These are phyloP conservation scores for Sibirionetta formosa DNA, from an alignment of 2,797 vertebrate species.

Conservation along the genomic window DNA sequence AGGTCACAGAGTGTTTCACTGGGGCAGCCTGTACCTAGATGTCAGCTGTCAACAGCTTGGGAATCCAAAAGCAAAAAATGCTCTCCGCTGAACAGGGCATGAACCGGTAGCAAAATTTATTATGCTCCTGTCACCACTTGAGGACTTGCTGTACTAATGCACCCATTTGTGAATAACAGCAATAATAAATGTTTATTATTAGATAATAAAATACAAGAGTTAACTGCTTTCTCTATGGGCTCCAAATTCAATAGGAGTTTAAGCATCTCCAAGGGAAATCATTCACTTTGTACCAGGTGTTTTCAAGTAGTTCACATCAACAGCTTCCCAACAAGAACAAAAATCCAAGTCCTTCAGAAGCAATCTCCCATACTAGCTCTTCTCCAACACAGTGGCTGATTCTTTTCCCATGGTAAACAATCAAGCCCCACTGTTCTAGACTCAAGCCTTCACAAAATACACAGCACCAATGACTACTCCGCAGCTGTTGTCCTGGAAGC, in stretches of 20 bases:
- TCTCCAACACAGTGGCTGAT: background rate
- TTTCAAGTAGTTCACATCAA: background rate
- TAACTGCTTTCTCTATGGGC: background rate
- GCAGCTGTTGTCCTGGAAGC: background rate
- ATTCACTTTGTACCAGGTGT: fast-evolving
- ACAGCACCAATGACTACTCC: background rate
- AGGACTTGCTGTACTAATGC: background rate
- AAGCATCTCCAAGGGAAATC: background rate
- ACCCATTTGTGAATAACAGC: fast-evolving
- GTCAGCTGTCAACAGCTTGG: background rate
- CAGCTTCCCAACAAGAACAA: background rate
- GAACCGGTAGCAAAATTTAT: background rate
- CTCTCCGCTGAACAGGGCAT: background rate
- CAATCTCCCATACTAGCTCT: background rate
- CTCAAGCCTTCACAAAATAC: background rate
- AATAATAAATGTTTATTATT: background rate
- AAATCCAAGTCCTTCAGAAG: background rate
- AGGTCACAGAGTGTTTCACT: background rate
- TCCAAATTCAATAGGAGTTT: background rate
- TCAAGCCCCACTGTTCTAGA: background rate
- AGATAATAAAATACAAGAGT: background rate
- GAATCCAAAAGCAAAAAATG: background rate
- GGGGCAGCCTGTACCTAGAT: background rate
- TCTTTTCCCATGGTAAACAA: background rate
- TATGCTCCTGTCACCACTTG: background rate